Base-by-base conservation (phyloP, 1,140 invertebrate species). In the Psix sp. region DNA sequence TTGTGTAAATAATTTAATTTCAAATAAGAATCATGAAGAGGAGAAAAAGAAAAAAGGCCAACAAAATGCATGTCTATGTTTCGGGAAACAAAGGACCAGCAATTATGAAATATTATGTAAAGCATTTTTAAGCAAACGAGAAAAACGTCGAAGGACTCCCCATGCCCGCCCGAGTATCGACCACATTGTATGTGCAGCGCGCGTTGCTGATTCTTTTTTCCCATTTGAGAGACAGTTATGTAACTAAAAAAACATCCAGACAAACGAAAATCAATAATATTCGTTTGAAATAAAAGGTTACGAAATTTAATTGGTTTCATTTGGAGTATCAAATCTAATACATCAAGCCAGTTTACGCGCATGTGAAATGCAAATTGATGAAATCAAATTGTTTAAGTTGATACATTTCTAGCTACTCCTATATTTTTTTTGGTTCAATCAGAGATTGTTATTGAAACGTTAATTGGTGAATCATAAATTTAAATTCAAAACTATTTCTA, bases 181-280 rank as follows among this genome's bases (percentile, higher is more conserved):
- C 57, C 57, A 60, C 10, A 11, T 40, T 35, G 18, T 43, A 40
- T 43, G 35, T 35, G 29, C 54, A 20, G 14, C 15, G 17, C 38
- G 56, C 35, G 36, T 60, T 60, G 43, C 49, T 62, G 43, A 62
- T 62, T 43, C 57, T 49, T 62, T 33, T 51, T n/a, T 49, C 13
- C 36, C 51, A 26, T 42, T 51, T 14, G 45, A 26, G 24, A 33
- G 40, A 35, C 29, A 39, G 38, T 62, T 62, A 49, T 62, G 43
- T 49, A 62, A 62, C 38, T 26, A 29, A 51, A 39, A 48, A 49
- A 48, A 49, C 15, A 40, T 13, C n/a, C 10, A 16, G 43, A 13
- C 38, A 17, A 62, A 51, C 26, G 45, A 51, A 42, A 62, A 49
- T 49, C 57, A 24, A 62, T 59, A 48, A 46, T 14, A 29, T 48